A percentile compares a stretch with the other conserved stretches of the same genome.
phyloP scores from a whole-genome alignment of 1,140 invertebrate species.

The Brachionus paranguensis region DNA sequence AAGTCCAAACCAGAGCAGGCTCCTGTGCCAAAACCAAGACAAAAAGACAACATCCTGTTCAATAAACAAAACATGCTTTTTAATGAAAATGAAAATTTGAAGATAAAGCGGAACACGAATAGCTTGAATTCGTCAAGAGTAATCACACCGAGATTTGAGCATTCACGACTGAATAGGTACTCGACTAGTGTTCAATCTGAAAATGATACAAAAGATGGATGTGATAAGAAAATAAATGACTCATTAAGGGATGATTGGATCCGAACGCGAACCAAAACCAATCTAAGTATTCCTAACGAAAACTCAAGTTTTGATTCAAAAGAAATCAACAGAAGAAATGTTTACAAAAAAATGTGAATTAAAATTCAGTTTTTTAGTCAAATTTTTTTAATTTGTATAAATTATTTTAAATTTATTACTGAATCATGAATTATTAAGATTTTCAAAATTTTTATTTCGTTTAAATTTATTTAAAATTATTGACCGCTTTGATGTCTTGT shows the following conservation, averaged over 20 bases:
- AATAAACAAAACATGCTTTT: background rate
- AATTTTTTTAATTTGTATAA: background rate
- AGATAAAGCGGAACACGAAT: background rate
- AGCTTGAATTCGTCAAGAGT: background rate
- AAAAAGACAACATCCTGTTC: background rate
- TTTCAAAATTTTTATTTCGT: too few relatives aligned
- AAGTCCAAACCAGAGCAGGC: background rate
- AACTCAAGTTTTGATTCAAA: background rate
- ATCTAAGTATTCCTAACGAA: background rate
- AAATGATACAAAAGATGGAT: background rate
- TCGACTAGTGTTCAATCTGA: background rate
- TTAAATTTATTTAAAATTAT: too few relatives aligned
- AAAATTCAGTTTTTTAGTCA: background rate
- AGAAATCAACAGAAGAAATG: background rate
- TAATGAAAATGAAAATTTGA: background rate
- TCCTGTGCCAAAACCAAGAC: slow-evolving; percentile 2
- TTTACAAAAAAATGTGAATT: background rate
- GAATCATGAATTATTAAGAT: background rate
- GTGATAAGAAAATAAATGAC: background rate
- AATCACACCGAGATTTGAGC: background rate
- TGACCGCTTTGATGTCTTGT: too few relatives aligned
- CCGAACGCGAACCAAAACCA: background rate
- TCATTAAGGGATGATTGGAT: background rate
- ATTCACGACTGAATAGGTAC: background rate
- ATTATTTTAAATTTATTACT: background rate